phyloP scores from a whole-genome alignment of 2,113 vertebrate genomes.

The Myocastor coypus region DNA sequence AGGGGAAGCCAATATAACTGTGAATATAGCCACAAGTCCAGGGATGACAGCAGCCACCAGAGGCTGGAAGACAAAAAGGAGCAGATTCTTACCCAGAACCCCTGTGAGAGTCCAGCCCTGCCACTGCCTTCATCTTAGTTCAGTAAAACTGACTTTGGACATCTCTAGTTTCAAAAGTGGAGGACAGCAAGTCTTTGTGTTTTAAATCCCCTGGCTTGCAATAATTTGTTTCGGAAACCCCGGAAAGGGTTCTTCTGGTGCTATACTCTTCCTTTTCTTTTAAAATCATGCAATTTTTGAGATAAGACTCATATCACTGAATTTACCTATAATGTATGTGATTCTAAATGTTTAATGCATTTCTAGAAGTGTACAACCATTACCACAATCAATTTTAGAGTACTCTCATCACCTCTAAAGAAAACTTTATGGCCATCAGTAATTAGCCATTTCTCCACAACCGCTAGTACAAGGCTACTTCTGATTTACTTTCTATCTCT shows the following conservation, averaged over 20 bases:
- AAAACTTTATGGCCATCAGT: not conserved
- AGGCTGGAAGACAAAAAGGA: not conserved
- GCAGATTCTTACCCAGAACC: not conserved
- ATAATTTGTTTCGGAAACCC: not conserved
- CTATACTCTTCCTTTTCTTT: not conserved
- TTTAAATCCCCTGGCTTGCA: not conserved
- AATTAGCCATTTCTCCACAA: not conserved
- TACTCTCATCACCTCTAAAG: not conserved
- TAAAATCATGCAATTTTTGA: not conserved
- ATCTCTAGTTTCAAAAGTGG: not conserved
- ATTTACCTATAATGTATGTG: not conserved
- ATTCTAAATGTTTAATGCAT: not conserved
- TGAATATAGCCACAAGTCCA: not conserved
- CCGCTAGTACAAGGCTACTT: not conserved
- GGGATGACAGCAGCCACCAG: not conserved
- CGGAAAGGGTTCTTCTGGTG: conserved; percentile 6
- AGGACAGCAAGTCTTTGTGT: not conserved
- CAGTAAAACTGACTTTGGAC: not conserved
- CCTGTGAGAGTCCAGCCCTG: not conserved
- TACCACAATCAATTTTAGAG: not conserved
- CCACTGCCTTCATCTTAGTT: not conserved
- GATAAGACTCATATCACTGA: not conserved
- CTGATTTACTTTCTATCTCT: not conserved
- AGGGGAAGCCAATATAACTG: not conserved
- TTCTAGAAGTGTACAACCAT: not conserved